Percentiles rank a stretch among this genome's conserved stretches.
These are phyloP conservation scores for Netelia inedita DNA, from an alignment of 2,888 invertebrate genomes.

Conservation along the genomic window DNA sequence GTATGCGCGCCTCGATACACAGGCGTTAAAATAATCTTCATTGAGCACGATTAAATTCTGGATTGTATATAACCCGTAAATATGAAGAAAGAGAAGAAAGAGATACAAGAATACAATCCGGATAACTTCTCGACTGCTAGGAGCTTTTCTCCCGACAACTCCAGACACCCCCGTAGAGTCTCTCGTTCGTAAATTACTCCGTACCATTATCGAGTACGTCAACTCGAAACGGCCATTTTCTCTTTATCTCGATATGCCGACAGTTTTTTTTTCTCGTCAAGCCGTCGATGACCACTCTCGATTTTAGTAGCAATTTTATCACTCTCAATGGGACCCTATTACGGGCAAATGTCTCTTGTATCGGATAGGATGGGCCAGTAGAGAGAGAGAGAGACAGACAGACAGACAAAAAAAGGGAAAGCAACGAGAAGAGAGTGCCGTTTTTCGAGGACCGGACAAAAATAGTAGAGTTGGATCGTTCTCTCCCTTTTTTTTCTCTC, in stretches of 20 bases:
- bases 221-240: background rate
- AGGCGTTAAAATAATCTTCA: background rate
- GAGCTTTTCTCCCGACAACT: no score
- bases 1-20: background rate
- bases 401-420: background rate
- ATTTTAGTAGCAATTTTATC: conserved; percentile 56
- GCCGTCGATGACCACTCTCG: conserved; percentile 35
- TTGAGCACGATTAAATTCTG: conserved; percentile 3
- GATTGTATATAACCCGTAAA: no score
- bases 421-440: background rate
- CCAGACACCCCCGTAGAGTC: no score
- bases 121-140: no score
- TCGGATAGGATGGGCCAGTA: background rate
- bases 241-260: background rate
- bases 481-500: no score
- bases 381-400: background rate
- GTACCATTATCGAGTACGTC: conserved; percentile 17
- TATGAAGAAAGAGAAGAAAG: no score
- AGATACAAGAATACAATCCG: no score
- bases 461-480: conserved; percentile 26
- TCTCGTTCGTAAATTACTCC: no score
- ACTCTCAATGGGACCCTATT: conserved; percentile 12
- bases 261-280: conserved; percentile 17
- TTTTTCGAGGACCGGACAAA: conserved; percentile 32
- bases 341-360: background rate